Percentiles rank a stretch among this genome's conserved stretches.
These are phyloP conservation scores for Stegastes partitus DNA, from an alignment of 2,113 vertebrate species.

Conservation along the genomic window DNA sequence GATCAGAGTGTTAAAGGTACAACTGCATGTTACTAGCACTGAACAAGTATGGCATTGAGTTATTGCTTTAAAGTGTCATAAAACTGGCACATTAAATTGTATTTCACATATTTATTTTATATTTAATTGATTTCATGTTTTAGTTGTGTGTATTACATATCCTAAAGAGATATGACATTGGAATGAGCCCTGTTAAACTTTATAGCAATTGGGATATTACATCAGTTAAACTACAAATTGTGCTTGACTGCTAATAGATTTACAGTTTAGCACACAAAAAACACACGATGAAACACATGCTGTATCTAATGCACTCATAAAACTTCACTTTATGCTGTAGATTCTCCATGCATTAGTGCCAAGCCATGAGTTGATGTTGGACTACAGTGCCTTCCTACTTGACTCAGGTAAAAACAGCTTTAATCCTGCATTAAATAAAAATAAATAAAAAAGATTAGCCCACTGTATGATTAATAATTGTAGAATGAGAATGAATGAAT, in stretches of 20 bases:
- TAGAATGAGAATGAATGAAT: neutral
- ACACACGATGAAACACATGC: neutral
- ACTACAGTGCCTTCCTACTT: conserved; percentile 88
- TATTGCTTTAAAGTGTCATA: conserved; percentile 3
- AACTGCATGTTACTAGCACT: neutral
- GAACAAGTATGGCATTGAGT: neutral
- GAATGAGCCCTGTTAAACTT: too few species aligned
- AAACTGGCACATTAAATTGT: neutral
- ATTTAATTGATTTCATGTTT: too few species aligned
- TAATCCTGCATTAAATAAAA: neutral
- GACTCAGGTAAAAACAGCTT: conserved; percentile 85
- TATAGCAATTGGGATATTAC: too few species aligned
- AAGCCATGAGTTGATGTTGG: conserved; percentile 94
- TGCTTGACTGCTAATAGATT: too few species aligned
- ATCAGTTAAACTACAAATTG: too few species aligned
- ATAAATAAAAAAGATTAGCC: too few species aligned
- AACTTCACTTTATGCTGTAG: conserved; percentile 74
- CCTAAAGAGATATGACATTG: too few species aligned
- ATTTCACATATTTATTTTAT: neutral
- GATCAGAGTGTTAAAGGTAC: conserved; percentile 88
- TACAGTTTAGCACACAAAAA: neutral
- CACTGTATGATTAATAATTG: too few species aligned
- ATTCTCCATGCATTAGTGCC: conserved; percentile 87
- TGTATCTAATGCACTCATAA: neutral
- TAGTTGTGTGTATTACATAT: too few species aligned